phyloP scores from a whole-genome alignment of 1,140 invertebrate species.

The Ctenoplectra terminalis region DNA sequence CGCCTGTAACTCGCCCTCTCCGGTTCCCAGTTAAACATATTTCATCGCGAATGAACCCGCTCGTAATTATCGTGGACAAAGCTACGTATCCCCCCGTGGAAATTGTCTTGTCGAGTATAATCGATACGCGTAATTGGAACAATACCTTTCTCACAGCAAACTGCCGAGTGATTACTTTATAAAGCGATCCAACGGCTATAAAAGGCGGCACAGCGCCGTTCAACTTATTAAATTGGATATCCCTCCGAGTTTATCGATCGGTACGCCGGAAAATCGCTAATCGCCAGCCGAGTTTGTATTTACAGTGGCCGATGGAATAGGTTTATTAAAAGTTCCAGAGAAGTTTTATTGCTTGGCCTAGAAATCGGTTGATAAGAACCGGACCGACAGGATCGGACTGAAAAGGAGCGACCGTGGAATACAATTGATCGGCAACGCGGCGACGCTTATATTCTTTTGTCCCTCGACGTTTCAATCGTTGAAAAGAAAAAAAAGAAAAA shows the following conservation, averaged over 20 bases:
- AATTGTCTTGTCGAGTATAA: constrained; percentile 37
- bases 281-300: constrained; percentile 33
- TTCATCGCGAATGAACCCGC: constrained; percentile 31
- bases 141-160: constrained; percentile 21
- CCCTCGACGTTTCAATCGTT: too few species aligned
- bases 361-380: constrained; percentile 2
- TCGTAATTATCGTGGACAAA: constrained; percentile 44
- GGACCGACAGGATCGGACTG: background rate
- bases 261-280: constrained; percentile 11
- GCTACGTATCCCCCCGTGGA: background rate
- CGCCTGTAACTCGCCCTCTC: background rate
- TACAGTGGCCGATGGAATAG: constrained; percentile 31
- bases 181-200: constrained; percentile 16
- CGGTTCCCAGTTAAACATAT: constrained; percentile 30
- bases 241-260: constrained; percentile 26
- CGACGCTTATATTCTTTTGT: too few species aligned
- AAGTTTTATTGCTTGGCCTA: constrained; percentile 32
- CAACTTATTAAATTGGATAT: constrained; percentile 42
- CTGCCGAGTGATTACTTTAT: constrained; percentile 37
- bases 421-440: too few species aligned
- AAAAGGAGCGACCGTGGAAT: too few species aligned
- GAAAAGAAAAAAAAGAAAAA: too few species aligned
- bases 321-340: constrained; percentile 40
- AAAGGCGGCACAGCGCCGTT: background rate
- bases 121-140: constrained; percentile 45